Percentiles rank a stretch among this genome's conserved stretches.
Evolutionary conservation across 1,140 invertebrate genomes (phyloP).

Genomic region (Bombyx mandarina): DNA sequence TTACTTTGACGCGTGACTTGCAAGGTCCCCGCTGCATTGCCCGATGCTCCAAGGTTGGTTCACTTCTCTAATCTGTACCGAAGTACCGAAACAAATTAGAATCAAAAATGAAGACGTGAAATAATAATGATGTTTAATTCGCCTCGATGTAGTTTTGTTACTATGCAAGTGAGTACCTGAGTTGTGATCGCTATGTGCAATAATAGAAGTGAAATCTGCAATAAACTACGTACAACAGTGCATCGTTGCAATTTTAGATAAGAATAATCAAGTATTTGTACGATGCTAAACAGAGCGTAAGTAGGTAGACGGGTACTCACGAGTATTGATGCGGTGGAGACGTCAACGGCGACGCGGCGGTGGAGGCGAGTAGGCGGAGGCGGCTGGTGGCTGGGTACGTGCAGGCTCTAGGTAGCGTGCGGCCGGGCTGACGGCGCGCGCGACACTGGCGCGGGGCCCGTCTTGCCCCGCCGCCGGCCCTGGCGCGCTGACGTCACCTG

Average conservation of each 20-base stretch:
- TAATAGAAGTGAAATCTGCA: constrained; percentile 51
- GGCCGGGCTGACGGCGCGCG: constrained; percentile 60
- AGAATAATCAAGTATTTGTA: too few relatives aligned
- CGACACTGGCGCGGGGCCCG: constrained; percentile 68
- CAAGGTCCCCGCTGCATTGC: constrained; percentile 68
- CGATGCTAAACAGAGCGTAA: not conserved
- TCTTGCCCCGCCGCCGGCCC: constrained; percentile 65
- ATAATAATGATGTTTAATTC: not conserved
- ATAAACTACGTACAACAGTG: constrained; percentile 27
- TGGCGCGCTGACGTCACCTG: constrained; percentile 65
- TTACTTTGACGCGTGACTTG: constrained; percentile 70
- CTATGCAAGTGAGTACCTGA: not conserved
- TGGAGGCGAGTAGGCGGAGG: constrained; percentile 24
- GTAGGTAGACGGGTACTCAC: constrained; percentile 16
- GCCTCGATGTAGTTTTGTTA: not conserved
- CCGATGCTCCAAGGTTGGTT: constrained; percentile 69
- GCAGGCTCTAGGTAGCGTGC: constrained; percentile 41
- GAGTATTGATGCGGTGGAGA: constrained; percentile 28
- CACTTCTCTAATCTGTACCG: constrained; percentile 33
- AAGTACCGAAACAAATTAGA: too few relatives aligned
- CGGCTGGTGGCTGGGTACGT: constrained; percentile 25
- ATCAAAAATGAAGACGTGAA: not conserved
- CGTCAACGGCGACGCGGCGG: constrained; percentile 19
- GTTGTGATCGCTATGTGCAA: constrained; percentile 4
- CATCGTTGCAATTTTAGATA: constrained; percentile 21